Evolutionary conservation across 2,797 vertebrate genomes (phyloP).

Genomic region (Tapera naevia): DNA sequence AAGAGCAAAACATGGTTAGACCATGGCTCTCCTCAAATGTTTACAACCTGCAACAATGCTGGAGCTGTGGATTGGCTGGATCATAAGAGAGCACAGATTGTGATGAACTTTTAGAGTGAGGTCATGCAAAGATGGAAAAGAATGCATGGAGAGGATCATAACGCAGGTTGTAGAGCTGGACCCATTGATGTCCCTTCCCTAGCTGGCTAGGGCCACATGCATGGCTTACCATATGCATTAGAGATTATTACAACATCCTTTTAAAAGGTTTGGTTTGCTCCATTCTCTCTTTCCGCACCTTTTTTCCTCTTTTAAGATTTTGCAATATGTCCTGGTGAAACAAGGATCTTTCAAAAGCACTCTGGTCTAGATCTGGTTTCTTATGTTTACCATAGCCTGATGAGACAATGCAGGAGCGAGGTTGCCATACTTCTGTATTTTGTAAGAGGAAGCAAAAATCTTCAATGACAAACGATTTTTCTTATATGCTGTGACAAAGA

Average conservation of each 20-base stretch:
- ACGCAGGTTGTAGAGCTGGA: background rate
- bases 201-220: background rate
- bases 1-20: too few species aligned
- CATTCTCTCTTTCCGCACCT: background rate
- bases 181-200: fast-evolving
- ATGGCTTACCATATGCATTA: background rate
- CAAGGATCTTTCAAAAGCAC: background rate
- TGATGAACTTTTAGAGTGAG: background rate
- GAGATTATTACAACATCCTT: background rate
- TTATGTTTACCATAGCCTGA: background rate
- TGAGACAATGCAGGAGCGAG: background rate
- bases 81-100: background rate
- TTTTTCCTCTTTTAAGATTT: background rate
- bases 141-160: background rate
- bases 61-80: background rate
- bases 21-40: background rate
- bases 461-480: slow-evolving; percentile 13
- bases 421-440: background rate
- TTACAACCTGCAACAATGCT: background rate
- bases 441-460: slow-evolving; percentile 25
- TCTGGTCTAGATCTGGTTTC: background rate
- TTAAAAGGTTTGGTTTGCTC: background rate
- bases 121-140: background rate
- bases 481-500: slow-evolving; percentile 38
- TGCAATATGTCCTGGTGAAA: background rate